Percentiles rank a stretch among this genome's conserved stretches.
Conservation (phyloP, 2,888 invertebrate genomes). For the Drosophila ezoana region DNA sequence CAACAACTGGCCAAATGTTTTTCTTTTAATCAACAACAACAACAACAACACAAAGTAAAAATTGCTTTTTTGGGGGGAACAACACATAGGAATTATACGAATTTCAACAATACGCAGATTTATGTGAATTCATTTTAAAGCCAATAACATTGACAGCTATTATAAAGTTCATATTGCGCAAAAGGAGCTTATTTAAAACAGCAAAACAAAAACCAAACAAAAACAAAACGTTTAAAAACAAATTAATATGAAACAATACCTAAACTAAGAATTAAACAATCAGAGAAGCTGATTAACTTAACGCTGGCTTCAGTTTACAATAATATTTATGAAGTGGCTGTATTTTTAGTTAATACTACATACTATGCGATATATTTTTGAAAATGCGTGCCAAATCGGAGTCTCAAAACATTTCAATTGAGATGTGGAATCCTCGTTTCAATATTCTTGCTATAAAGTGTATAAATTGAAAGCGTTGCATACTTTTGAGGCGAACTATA, state of each 20-base stretch:
- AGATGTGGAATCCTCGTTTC: neutral
- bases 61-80: slow-evolving; percentile 80
- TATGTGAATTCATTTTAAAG: slow-evolving; percentile 52
- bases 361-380: slow-evolving; percentile 32
- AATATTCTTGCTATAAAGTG: neutral
- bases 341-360: slow-evolving; percentile 61
- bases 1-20: slow-evolving; percentile 54
- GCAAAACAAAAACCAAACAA: slow-evolving; percentile 41
- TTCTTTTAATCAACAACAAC: slow-evolving; percentile 43
- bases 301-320: slow-evolving; percentile 35
- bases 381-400: slow-evolving; percentile 58
- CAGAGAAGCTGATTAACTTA: slow-evolving; percentile 19
- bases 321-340: slow-evolving; percentile 56
- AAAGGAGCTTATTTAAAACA: slow-evolving; percentile 74
- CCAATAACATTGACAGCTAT: slow-evolving; percentile 63
- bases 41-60: slow-evolving; percentile 55
- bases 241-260: slow-evolving; percentile 33
- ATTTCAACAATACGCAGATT: slow-evolving; percentile 75
- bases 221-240: slow-evolving; percentile 38
- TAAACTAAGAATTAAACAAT: slow-evolving; percentile 38
- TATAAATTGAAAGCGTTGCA: slow-evolving; percentile 43
- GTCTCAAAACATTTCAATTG: slow-evolving; percentile 3
- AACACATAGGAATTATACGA: slow-evolving; percentile 84
- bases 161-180: slow-evolving; percentile 77
- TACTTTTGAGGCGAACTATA: slow-evolving; percentile 52